These are phyloP conservation scores for Drosophila asahinai DNA, from an alignment of 1,140 invertebrate species.

Conservation along the genomic window DNA sequence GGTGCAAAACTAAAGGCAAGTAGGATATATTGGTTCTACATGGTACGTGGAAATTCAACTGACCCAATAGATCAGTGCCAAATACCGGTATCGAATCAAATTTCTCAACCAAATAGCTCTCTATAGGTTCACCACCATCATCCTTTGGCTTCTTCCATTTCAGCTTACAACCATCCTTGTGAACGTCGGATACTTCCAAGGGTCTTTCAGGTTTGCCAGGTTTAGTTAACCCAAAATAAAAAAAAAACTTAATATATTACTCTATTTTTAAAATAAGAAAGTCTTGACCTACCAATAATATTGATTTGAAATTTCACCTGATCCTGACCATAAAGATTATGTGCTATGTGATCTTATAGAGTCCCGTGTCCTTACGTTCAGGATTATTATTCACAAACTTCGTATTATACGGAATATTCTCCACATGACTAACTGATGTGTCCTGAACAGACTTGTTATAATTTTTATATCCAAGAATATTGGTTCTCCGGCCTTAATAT, in stretches of 20 bases:
- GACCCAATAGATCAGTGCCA: constrained; percentile 86
- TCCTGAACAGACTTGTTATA: constrained; percentile 87
- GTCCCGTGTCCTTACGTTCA: constrained; percentile 93
- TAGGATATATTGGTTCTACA: too few relatives aligned
- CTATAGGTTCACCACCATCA: constrained; percentile 98
- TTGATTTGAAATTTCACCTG: constrained; percentile 96
- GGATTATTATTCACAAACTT: constrained; percentile 94
- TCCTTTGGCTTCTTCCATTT: constrained; percentile 99
- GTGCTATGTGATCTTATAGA: constrained; percentile 92
- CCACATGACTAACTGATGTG: constrained; percentile 88
- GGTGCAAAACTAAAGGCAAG: too few relatives aligned
- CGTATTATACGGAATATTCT: constrained; percentile 94
- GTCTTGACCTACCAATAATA: constrained; percentile 91
- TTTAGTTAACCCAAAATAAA: constrained; percentile 88
- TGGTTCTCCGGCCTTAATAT: constrained; percentile 96
- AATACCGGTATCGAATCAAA: constrained; percentile 95
- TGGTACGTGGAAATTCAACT: too few relatives aligned
- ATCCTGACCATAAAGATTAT: constrained; percentile 95
- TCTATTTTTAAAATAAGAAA: constrained; percentile 36
- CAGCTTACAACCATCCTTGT: constrained; percentile 97
- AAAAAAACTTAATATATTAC: constrained; percentile 6
- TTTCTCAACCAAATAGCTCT: constrained; percentile 98
- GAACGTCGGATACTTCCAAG: constrained; percentile 96
- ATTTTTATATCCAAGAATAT: constrained; percentile 96
- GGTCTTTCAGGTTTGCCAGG: constrained; percentile 97